A percentile compares a stretch with the other conserved stretches of the same genome.
phyloP scores from a whole-genome alignment of 2,113 vertebrate species.

The Macaca mulatta region DNA sequence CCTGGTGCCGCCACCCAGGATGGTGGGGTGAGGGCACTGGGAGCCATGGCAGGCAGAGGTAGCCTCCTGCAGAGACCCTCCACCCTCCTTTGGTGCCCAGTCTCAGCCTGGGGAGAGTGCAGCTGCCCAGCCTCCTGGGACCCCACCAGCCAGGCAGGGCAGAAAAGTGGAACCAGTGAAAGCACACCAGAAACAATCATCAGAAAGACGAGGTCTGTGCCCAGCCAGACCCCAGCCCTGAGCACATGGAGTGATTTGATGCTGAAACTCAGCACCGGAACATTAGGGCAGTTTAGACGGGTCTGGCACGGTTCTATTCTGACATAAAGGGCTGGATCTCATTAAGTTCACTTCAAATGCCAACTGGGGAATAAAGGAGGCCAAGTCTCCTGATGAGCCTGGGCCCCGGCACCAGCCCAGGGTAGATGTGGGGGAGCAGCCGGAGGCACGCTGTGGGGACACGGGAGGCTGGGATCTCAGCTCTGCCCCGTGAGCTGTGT shows the following conservation, averaged over 20 bases:
- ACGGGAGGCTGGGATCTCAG: background rate
- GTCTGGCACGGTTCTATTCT: background rate
- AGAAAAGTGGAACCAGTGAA: background rate
- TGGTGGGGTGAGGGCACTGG: rapidly evolving
- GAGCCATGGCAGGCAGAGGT: rapidly evolving
- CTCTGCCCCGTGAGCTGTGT: background rate
- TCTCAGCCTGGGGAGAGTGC: background rate
- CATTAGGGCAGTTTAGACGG: background rate
- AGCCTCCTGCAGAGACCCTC: background rate
- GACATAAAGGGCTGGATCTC: background rate
- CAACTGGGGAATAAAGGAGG: background rate
- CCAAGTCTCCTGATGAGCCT: background rate
- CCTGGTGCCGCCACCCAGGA: background rate
- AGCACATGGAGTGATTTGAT: background rate
- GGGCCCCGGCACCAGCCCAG: rapidly evolving
- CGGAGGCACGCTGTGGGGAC: rapidly evolving
- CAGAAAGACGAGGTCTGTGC: rapidly evolving
- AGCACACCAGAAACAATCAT: background rate
- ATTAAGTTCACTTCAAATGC: background rate
- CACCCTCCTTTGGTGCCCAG: background rate
- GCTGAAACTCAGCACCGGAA: background rate
- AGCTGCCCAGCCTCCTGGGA: rapidly evolving
- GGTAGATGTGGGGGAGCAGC: background rate
- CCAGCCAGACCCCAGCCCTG: background rate
- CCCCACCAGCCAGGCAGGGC: background rate